phyloP scores from a whole-genome alignment of 2,113 vertebrate genomes.

The Zosterops japonicus region DNA sequence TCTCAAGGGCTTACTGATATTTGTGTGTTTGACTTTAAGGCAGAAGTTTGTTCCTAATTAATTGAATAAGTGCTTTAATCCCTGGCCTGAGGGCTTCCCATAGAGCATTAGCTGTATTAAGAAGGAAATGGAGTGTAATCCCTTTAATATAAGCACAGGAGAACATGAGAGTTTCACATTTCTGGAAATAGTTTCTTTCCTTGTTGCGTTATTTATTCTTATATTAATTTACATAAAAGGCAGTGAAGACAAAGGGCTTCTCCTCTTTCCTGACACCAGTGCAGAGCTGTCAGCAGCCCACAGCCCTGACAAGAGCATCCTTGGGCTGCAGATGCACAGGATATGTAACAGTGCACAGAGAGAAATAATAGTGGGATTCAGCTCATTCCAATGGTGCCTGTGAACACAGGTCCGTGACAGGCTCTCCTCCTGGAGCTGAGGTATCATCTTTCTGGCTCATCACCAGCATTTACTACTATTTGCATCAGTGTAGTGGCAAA shows the following conservation, averaged over 20 bases:
- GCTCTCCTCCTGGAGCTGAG: not conserved
- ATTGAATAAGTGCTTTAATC: slow-evolving; percentile 80
- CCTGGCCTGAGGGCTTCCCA: slow-evolving; percentile 78
- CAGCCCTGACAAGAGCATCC: not conserved
- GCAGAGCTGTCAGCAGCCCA: not conserved
- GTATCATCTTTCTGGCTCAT: not conserved
- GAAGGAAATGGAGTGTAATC: slow-evolving; percentile 85
- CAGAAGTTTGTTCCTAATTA: slow-evolving; percentile 78
- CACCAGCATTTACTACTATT: not conserved
- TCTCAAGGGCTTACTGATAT: slow-evolving; percentile 49
- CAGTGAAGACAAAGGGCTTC: not conserved
- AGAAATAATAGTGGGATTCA: not conserved
- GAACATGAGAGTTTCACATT: slow-evolving; percentile 66
- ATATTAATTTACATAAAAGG: slow-evolving; percentile 48
- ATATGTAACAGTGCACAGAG: not conserved
- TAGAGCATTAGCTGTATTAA: slow-evolving; percentile 77
- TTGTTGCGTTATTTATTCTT: slow-evolving; percentile 32
- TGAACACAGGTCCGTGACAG: rapidly evolving
- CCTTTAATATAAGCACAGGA: slow-evolving; percentile 76
- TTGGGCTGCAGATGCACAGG: not conserved
- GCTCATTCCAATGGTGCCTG: rapidly evolving
- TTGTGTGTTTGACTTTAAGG: slow-evolving; percentile 65
- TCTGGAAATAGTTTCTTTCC: slow-evolving; percentile 69
- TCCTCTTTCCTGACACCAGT: not conserved
- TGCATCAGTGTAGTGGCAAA: not conserved